phyloP scores from a whole-genome alignment of 2,888 invertebrate species.

The Dryobotodes eremita region DNA sequence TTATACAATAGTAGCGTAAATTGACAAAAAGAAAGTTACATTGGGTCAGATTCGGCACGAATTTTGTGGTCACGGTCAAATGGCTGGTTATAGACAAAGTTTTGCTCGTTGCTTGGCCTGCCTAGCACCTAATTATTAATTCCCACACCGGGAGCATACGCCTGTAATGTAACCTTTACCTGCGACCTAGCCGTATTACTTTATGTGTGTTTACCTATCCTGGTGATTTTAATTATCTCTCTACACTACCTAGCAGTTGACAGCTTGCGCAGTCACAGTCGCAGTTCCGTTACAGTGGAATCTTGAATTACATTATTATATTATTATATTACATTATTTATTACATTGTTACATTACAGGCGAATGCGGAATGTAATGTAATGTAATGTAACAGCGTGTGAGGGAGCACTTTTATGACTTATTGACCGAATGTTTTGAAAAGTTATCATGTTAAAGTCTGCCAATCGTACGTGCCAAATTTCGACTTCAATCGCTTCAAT shows the following conservation, averaged over 20 bases:
- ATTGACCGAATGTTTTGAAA: conserved; percentile 32
- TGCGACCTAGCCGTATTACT: neutral
- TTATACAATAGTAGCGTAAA: conserved; percentile 80
- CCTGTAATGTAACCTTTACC: neutral
- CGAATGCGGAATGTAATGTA: too few species aligned
- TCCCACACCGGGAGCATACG: neutral
- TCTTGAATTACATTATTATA: too few species aligned
- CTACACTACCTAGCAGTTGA: neutral
- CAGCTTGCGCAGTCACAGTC: too few species aligned
- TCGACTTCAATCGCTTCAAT: conserved; percentile 12
- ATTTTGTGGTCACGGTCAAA: conserved; percentile 86
- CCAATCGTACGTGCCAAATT: conserved; percentile 6
- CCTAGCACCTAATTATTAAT: conserved; percentile 13
- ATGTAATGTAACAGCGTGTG: too few species aligned
- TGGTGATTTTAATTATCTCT: neutral
- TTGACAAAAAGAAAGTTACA: conserved; percentile 79
- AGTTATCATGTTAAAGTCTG: conserved; percentile 1
- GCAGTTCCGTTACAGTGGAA: too few species aligned
- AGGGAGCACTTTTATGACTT: neutral
- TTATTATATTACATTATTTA: too few species aligned
- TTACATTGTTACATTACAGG: too few species aligned
- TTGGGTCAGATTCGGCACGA: conserved; percentile 79
- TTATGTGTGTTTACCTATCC: neutral
- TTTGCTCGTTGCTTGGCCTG: conserved; percentile 13
- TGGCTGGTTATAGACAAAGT: conserved; percentile 65